Evolutionary conservation across 2,797 vertebrate genomes (phyloP), one percentile per base, ranked within the genome.

Genomic region (Odontamblyopus lacepedii): DNA sequence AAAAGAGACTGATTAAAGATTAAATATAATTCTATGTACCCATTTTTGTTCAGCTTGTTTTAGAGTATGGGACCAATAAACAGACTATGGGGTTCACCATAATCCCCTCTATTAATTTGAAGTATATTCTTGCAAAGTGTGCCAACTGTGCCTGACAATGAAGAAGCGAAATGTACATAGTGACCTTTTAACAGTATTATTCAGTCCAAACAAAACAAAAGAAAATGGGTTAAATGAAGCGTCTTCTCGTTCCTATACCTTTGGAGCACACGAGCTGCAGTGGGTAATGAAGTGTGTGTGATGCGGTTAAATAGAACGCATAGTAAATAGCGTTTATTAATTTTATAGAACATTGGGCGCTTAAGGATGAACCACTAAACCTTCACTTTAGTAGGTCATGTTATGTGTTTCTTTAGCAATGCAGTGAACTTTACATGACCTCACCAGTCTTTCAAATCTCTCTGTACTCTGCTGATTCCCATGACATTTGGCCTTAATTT

Each of bases 401-500:
- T 23, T 76, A 56, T n/a, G 41, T 70, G 41, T 70, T n/a, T 41
- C 71, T 69, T 11, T 63, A 23, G 12, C 50, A 57, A 44, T 72
- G 55, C n/a, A 29, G 13, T 77, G 67, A 76, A 72, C 67, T 74
- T 18, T 56, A 73, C 53, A 35, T 71, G 68, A 82, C 73, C 63
- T 63, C 70, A 69, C 35, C 48, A 69, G 38, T 67, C 13, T 74
- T 63, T 74, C 71, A 38, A 70, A 63, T 73, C 26, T 26, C 26
- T 63, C 41, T 72, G 61, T 63, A 50, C 56, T 50, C 53, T n/a
- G 29, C 12, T 48, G 23, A 82, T 72, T 80, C 69, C 57, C 70
- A 15, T 76, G 57, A 57, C 61, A 71, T 74, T 70, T 48, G 57
- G 8, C 70, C 73, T 77, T 23, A 74, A 73, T 83, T 75, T 48